Conservation (phyloP, 2,888 invertebrate species). For the Cataglyphis albicans region DNA sequence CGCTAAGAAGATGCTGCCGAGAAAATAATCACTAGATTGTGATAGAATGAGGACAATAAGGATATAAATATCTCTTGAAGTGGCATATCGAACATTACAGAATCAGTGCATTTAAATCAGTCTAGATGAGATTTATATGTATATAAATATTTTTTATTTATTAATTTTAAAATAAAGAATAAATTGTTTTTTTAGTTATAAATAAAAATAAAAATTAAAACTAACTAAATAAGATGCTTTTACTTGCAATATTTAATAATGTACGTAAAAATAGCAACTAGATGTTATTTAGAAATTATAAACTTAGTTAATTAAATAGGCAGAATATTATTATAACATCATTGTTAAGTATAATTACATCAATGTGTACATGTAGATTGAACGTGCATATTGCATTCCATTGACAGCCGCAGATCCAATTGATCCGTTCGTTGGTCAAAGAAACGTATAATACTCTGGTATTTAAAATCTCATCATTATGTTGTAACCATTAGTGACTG, state of each 20-base stretch:
- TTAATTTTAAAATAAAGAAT: background rate
- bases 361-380: background rate
- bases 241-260: background rate
- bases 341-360: slow-evolving; percentile 4
- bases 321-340: slow-evolving; percentile 1
- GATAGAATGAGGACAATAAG: slow-evolving; percentile 35
- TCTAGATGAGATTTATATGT: background rate
- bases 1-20: background rate
- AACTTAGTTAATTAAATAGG: slow-evolving; percentile 32
- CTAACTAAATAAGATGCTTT: background rate
- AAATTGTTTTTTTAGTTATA: background rate
- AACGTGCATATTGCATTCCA: slow-evolving; percentile 18
- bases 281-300: background rate
- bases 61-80: slow-evolving; percentile 30
- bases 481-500: slow-evolving; percentile 33
- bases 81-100: slow-evolving; percentile 10
- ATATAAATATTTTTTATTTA: background rate
- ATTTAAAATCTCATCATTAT: slow-evolving; percentile 30
- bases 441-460: background rate
- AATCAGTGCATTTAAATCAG: slow-evolving; percentile 36
- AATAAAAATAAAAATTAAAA: background rate
- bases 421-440: slow-evolving; percentile 21
- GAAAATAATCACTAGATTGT: slow-evolving; percentile 42
- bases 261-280: background rate
- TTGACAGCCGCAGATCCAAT: slow-evolving; percentile 27